These are phyloP conservation scores for Alcedo quadribrachys DNA, from an alignment of 2,797 vertebrate species.

Conservation along the genomic window DNA sequence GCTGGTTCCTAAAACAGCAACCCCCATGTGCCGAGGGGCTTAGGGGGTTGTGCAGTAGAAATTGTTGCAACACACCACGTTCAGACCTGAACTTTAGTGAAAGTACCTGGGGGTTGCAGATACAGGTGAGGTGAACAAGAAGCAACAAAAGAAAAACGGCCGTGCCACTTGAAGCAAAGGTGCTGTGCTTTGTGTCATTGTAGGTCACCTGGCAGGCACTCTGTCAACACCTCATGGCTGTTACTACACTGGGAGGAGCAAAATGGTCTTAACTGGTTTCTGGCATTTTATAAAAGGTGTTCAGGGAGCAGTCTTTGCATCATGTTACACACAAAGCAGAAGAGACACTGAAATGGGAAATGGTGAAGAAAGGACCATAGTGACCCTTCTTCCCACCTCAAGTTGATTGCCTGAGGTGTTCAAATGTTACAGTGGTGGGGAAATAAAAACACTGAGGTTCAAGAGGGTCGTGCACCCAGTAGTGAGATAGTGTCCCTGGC, in stretches of 20 bases:
- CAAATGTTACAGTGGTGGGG: background rate
- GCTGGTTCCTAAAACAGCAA: constrained; percentile 6
- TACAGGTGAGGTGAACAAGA: background rate
- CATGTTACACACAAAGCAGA: background rate
- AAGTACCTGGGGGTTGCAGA: background rate
- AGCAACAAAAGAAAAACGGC: background rate
- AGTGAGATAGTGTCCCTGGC: background rate
- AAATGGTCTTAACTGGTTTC: background rate
- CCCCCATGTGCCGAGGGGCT: background rate
- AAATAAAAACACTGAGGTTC: background rate
- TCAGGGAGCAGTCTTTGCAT: background rate
- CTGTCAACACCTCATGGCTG: background rate
- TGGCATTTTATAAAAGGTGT: background rate
- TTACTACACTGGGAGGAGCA: background rate
- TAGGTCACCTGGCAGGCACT: background rate
- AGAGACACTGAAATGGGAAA: background rate
- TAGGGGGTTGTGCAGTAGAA: background rate
- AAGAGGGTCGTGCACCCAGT: rapidly evolving
- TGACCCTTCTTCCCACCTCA: background rate
- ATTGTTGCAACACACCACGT: background rate
- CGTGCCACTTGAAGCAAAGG: background rate
- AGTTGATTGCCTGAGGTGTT: background rate
- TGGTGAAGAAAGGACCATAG: background rate
- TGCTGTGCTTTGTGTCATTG: background rate
- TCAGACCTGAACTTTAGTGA: background rate